phyloP scores from a whole-genome alignment of 2,888 invertebrate genomes.

The Liposcelis brunnea region DNA sequence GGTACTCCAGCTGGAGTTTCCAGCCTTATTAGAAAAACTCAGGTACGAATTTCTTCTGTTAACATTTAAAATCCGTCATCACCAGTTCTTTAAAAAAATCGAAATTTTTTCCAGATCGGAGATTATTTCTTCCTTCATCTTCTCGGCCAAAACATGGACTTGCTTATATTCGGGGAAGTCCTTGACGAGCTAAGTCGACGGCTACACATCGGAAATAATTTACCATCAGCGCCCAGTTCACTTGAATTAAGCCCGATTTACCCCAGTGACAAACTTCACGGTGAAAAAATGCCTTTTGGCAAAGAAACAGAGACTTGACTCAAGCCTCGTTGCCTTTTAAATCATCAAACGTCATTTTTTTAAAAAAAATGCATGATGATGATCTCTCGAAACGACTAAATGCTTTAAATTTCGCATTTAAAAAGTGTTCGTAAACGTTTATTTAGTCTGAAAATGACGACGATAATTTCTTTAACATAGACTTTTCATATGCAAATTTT shows the following conservation, averaged over 20 bases:
- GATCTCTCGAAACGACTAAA: too few relatives aligned
- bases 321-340: too few relatives aligned
- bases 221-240: slow-evolving; percentile 72
- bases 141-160: slow-evolving; percentile 72
- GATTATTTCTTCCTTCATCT: slow-evolving; percentile 72
- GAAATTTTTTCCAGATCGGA: slow-evolving; percentile 47
- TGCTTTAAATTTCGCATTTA: slow-evolving; percentile 9
- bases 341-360: too few relatives aligned
- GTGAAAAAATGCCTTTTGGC: slow-evolving; percentile 52
- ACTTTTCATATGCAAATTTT: too few relatives aligned
- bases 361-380: too few relatives aligned
- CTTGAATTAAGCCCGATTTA: slow-evolving; percentile 75
- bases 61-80: background rate
- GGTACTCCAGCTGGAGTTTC: slow-evolving; percentile 57
- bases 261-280: slow-evolving; percentile 29
- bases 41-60: slow-evolving; percentile 34
- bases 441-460: background rate
- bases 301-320: slow-evolving; percentile 70
- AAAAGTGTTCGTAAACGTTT: background rate
- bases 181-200: slow-evolving; percentile 58
- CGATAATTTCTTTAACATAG: background rate
- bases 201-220: slow-evolving; percentile 49
- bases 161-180: slow-evolving; percentile 62
- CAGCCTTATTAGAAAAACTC: slow-evolving; percentile 59
- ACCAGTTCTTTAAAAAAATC: background rate